Evolutionary conservation across 2,113 vertebrate genomes (phyloP), one percentile per base, ranked within the genome.

Genomic region (Andinoacara biseriatus): DNA sequence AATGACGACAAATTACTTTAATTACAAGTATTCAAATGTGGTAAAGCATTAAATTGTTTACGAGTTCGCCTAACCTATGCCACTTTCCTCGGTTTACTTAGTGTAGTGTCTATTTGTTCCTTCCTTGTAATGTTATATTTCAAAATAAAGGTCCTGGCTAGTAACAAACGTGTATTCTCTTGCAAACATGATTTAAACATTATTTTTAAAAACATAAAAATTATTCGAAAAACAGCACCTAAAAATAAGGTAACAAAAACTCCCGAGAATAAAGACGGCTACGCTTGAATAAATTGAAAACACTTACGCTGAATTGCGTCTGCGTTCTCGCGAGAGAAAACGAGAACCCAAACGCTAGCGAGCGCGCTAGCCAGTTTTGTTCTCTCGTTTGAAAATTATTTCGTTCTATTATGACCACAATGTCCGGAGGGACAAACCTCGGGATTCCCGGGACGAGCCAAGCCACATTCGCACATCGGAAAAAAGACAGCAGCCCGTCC

Each of bases 401-500:
- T 57, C 14, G 43, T 76, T 83, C 89, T 78, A 92, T 91, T 90
- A 87, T 93, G 94, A 90, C 90, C 54, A 94, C 91, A 76, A 90
- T 94, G 93, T 91, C 95, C 40, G 91, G 91, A 85, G 94, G 92
- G 82, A 62, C 91, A 49, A 92, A 87, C 72, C 81, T 85, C 18
- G 91, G 89, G 49, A 75, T 90, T 80, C 80, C 86, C 5, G 94
- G 94, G 17, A 87, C 89, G 2, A 95, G 92, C 58, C 93, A 94
- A 10, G 46, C 85, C 29, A 72, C 87, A 4, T 78, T 93, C 0
- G 79, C 94, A 18, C 93, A 95, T 24, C 93, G 96, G 46, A 96
- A 95, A 91, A 97, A 97, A 89, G 97, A 99, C 83, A 96, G 97
- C 9, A 97, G 95, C 20, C 97, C 97, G 5, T 95, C 96, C n/a